These are phyloP conservation scores for Gastrophysa polygoni DNA, from an alignment of 2,888 invertebrate genomes.

Conservation along the genomic window DNA sequence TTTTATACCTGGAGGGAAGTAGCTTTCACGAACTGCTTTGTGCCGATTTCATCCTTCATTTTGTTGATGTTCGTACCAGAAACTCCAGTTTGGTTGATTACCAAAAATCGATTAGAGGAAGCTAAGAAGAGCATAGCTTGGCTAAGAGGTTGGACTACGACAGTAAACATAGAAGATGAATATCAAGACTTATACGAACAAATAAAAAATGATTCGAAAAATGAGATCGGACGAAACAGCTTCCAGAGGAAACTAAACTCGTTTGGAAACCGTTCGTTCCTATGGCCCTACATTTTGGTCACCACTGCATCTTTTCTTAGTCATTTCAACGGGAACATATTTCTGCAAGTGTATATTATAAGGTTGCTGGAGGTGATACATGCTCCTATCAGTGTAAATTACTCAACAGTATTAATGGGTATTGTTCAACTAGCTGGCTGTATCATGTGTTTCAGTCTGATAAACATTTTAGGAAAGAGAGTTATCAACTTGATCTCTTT, in stretches of 20 bases:
- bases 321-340: constrained; percentile 77
- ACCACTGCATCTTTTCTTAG: constrained; percentile 72
- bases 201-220: constrained; percentile 26
- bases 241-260: constrained; percentile 20
- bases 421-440: constrained; percentile 73
- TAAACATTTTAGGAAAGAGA: constrained; percentile 77
- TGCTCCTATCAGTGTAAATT: constrained; percentile 77
- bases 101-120: constrained; percentile 68
- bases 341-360: constrained; percentile 76
- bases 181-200: constrained; percentile 60
- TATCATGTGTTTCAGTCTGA: constrained; percentile 67
- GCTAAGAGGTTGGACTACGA: constrained; percentile 78
- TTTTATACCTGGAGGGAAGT: constrained; percentile 74
- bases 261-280: constrained; percentile 67
- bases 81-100: constrained; percentile 81
- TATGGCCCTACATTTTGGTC: constrained; percentile 72
- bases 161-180: constrained; percentile 67
- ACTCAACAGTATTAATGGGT: constrained; percentile 76
- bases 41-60: constrained; percentile 69
- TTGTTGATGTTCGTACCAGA: constrained; percentile 78
- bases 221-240: not conserved
- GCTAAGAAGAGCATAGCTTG: constrained; percentile 75
- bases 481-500: constrained; percentile 71
- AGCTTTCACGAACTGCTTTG: constrained; percentile 69
- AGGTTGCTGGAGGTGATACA: constrained; percentile 73